Conservation (phyloP, 2,113 vertebrate species). For the Mobula birostris region DNA sequence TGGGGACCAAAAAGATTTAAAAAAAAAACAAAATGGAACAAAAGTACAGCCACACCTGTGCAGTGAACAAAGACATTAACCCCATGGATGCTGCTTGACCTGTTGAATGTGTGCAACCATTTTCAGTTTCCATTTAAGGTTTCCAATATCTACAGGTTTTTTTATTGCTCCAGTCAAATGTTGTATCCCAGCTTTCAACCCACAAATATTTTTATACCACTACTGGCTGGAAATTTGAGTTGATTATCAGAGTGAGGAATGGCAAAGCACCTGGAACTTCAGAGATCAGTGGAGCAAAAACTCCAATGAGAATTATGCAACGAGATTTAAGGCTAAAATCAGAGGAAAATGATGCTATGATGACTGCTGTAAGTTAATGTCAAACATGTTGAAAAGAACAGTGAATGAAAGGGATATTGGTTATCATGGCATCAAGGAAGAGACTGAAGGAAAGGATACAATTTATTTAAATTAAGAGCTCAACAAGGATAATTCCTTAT, state of each 20-base stretch:
- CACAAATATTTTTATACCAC: neutral
- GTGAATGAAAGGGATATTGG: neutral
- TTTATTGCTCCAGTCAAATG: neutral
- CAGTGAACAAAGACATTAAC: no score
- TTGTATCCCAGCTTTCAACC: neutral
- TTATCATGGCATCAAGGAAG: neutral
- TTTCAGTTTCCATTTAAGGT: no score
- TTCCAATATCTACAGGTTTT: no score
- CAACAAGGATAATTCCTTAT: neutral
- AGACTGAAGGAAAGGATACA: neutral
- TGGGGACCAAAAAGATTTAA: no score
- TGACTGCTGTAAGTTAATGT: neutral
- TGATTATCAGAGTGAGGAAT: neutral
- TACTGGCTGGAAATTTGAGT: neutral
- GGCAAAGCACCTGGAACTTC: neutral
- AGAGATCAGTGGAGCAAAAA: neutral
- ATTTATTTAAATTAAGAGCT: neutral
- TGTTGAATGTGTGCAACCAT: no score
- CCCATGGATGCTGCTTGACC: no score
- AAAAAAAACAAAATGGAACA: no score
- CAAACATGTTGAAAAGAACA: neutral
- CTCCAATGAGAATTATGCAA: neutral
- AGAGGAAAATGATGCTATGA: neutral
- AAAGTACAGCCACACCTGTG: no score
- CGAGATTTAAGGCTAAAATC: neutral